A percentile compares a stretch with the other conserved stretches of the same genome.
phyloP scores from a whole-genome alignment of 2,797 vertebrate species.

The Phoxinus dragarum region DNA sequence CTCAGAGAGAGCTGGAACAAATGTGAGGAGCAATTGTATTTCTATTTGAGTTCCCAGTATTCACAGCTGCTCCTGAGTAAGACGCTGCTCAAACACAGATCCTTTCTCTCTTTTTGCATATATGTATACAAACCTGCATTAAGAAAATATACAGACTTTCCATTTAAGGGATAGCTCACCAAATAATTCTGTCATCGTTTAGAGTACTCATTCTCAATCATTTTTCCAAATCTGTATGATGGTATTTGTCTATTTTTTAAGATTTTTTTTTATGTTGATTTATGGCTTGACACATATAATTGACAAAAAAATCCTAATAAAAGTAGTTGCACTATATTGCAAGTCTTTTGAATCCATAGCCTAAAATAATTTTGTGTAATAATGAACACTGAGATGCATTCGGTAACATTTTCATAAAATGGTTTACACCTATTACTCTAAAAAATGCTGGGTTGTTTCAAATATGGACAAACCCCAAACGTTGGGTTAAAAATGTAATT shows the following conservation, averaged over 20 bases:
- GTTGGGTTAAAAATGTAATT: too few species aligned
- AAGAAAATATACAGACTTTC: background rate
- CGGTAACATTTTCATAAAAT: background rate
- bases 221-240: background rate
- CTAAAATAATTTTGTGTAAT: background rate
- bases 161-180: background rate
- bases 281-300: background rate
- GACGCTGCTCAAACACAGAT: background rate
- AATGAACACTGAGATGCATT: background rate
- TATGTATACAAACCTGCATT: background rate
- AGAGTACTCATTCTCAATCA: background rate
- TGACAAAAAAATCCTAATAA: background rate
- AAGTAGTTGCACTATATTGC: background rate
- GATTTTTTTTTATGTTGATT: background rate
- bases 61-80: conserved; percentile 29
- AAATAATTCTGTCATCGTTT: background rate
- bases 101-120: background rate
- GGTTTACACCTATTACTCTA: background rate
- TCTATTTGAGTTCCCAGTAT: conserved; percentile 31
- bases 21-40: conserved; percentile 20
- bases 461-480: too few species aligned
- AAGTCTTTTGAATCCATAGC: background rate
- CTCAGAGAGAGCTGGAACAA: conserved; percentile 32
- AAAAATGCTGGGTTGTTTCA: too few species aligned
- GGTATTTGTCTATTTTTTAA: background rate